These are phyloP conservation scores for Ovibos moschatus DNA, from an alignment of 2,113 vertebrate species.

Conservation along the genomic window DNA sequence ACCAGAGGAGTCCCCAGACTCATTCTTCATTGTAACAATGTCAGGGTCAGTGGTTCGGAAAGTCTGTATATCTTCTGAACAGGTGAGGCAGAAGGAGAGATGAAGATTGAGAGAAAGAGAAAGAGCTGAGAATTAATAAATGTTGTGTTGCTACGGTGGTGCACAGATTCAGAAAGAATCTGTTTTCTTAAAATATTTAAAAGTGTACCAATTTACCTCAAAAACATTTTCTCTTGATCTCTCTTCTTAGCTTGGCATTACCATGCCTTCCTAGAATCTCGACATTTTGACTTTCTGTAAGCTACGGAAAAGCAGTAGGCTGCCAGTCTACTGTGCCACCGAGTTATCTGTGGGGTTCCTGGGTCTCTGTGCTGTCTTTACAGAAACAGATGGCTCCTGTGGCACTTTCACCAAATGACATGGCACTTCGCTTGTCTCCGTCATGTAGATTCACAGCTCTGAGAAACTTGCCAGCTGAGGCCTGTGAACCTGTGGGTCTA, in stretches of 20 bases:
- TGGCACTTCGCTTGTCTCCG: background rate
- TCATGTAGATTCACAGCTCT: background rate
- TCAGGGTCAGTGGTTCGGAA: background rate
- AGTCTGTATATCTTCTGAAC: background rate
- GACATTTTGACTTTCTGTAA: constrained; percentile 41
- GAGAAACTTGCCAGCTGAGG: background rate
- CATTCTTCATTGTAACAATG: background rate
- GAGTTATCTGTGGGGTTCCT: background rate
- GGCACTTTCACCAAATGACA: background rate
- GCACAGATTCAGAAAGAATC: background rate
- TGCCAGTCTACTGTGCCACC: background rate
- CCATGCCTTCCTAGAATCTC: constrained; percentile 12
- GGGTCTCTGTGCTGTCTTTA: background rate
- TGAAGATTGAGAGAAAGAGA: background rate
- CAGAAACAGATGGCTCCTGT: constrained; percentile 25
- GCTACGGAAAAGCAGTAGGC: constrained; percentile 39
- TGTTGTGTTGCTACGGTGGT: background rate
- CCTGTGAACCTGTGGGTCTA: background rate
- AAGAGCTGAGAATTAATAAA: background rate
- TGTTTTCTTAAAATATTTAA: background rate
- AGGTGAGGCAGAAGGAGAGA: background rate
- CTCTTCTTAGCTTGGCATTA: background rate
- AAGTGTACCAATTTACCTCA: background rate
- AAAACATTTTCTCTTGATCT: background rate
- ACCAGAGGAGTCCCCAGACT: background rate